Evolutionary conservation across 2,888 invertebrate genomes (phyloP).

Genomic region (Lasius platythorax): DNA sequence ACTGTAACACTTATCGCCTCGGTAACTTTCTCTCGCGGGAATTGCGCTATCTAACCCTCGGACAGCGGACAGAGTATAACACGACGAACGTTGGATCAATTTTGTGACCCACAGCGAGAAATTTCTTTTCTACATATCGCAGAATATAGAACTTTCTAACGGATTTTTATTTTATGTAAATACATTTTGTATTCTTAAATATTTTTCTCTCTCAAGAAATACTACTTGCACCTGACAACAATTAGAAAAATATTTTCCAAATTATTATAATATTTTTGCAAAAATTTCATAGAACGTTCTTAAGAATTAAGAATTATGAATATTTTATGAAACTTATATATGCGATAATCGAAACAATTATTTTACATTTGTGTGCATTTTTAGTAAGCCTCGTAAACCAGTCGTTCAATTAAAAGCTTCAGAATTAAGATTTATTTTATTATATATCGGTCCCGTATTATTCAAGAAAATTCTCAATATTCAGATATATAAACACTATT

Average conservation of each 20-base stretch:
- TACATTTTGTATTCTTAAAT: neutral
- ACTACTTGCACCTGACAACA: neutral
- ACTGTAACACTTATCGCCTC: neutral
- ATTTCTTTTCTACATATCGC: neutral
- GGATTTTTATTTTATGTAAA: neutral
- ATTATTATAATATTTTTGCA: neutral
- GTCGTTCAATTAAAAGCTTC: too few species aligned
- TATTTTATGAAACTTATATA: too few species aligned
- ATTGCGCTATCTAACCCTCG: constrained; percentile 11
- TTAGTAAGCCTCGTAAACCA: neutral
- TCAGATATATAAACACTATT: too few species aligned
- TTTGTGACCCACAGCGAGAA: neutral
- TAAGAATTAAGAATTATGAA: too few species aligned
- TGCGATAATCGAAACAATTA: too few species aligned
- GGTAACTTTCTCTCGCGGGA: neutral
- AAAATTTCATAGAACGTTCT: too few species aligned
- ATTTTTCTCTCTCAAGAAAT: neutral
- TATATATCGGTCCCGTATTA: too few species aligned
- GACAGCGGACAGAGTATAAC: neutral
- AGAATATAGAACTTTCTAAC: neutral
- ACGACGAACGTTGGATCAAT: neutral
- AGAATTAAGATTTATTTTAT: too few species aligned
- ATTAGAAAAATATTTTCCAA: neutral
- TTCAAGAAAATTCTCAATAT: too few species aligned
- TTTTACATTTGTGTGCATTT: constrained; percentile 10